A percentile compares a stretch with the other conserved stretches of the same genome.
These are phyloP conservation scores for Lytechinus variegatus DNA, from an alignment of 35 echinoderm and acorn worm genomes.

Conservation along the genomic window DNA sequence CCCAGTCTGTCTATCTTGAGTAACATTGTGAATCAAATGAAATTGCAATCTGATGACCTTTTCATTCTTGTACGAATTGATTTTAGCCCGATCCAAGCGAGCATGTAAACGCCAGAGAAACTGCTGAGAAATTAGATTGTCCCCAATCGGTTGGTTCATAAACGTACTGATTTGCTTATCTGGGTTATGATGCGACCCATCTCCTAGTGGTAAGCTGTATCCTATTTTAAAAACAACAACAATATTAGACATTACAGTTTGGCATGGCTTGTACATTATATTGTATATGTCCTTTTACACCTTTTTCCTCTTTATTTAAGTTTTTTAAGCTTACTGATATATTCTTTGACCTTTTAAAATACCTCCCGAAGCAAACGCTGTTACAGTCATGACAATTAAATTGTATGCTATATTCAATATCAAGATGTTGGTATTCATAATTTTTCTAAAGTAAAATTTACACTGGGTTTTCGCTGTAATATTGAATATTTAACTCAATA, in stretches of 20 bases:
- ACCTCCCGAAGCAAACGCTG: too few species aligned
- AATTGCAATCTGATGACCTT: constrained; percentile 18
- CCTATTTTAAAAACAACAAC: not conserved
- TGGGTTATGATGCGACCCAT: not conserved
- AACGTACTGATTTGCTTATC: not conserved
- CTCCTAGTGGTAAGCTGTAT: not conserved
- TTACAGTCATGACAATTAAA: too few species aligned
- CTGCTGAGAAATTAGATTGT: constrained; percentile 2
- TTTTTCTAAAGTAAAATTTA: too few species aligned
- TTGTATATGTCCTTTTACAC: not conserved
- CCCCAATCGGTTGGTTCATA: not conserved
- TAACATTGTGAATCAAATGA: constrained; percentile 6
- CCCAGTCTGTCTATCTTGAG: not conserved
- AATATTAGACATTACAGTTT: not conserved
- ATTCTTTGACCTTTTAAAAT: too few species aligned
- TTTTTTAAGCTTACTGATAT: too few species aligned
- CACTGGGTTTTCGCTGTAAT: too few species aligned
- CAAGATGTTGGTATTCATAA: too few species aligned
- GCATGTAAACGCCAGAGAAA: constrained; percentile 10
- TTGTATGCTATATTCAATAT: too few species aligned
- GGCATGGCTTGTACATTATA: not conserved
- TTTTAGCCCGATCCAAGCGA: not conserved
- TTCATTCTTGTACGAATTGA: constrained; percentile 19
- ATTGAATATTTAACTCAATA: too few species aligned
- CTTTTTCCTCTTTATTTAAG: not conserved